Conservation (phyloP, 2,113 vertebrate species). For the Gyps fulvus region DNA sequence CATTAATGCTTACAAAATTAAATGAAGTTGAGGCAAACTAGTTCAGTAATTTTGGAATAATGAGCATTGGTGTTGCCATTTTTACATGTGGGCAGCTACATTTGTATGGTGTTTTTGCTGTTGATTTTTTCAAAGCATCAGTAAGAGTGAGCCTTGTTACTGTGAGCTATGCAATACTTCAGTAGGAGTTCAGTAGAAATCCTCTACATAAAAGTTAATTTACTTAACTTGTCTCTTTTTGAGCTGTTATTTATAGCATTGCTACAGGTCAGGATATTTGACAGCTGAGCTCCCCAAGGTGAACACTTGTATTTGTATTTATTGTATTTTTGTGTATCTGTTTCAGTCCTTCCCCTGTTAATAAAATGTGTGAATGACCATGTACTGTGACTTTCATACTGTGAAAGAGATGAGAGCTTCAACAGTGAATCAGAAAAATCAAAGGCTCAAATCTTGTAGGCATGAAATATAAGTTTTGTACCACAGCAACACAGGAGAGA, state of each 20-base stretch:
- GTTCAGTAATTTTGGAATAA: neutral
- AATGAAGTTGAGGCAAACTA: neutral
- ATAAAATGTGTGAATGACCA: neutral
- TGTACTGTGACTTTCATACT: neutral
- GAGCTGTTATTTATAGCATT: neutral
- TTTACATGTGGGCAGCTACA: neutral
- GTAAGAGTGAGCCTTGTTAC: neutral
- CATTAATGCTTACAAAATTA: neutral
- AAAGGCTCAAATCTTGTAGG: neutral
- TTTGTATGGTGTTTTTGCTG: neutral
- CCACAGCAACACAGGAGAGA: neutral
- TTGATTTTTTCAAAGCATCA: neutral
- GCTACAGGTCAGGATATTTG: neutral
- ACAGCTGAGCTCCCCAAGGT: neutral
- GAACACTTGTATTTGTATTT: neutral
- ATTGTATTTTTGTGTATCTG: neutral
- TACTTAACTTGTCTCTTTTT: neutral
- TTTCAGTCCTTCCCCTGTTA: neutral
- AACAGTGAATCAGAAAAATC: neutral
- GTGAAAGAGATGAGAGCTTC: neutral
- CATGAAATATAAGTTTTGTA: neutral
- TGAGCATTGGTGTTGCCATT: accelerated
- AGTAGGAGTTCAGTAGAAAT: neutral
- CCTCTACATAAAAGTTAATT: neutral
- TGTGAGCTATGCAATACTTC: neutral